A percentile compares a stretch with the other conserved stretches of the same genome.
Evolutionary conservation across 2,888 invertebrate species (phyloP).

Genomic region (Drosophila subquinaria): DNA sequence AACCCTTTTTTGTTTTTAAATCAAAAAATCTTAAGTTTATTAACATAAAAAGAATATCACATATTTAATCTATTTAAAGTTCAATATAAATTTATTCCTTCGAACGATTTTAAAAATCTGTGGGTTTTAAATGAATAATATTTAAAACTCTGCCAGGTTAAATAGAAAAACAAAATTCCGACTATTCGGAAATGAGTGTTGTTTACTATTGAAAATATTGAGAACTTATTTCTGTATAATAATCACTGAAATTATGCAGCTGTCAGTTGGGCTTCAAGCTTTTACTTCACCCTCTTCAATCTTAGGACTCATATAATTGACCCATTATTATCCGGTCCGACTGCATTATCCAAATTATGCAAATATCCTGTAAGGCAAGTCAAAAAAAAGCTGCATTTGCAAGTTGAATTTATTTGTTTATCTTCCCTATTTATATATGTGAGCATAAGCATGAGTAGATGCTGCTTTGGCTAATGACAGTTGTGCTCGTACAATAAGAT

Average conservation of each 20-base stretch:
- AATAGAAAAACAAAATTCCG: neutral
- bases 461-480: constrained; percentile 15
- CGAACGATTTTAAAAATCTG: neutral
- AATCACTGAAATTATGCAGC: neutral
- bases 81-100: neutral
- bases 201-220: too few relatives aligned
- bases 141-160: neutral
- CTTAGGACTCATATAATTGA: constrained; percentile 41
- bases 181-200: too few relatives aligned
- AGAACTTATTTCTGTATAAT: neutral
- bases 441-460: constrained; percentile 7
- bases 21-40: too few relatives aligned
- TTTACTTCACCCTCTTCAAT: constrained; percentile 18
- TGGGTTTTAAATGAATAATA: neutral
- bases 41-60: too few relatives aligned
- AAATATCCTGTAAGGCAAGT: constrained; percentile 43
- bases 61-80: too few relatives aligned
- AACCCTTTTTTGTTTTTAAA: too few relatives aligned
- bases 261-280: neutral
- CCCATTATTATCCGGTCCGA: constrained; percentile 40
- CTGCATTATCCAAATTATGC: constrained; percentile 47
- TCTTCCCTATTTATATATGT: constrained; percentile 3
- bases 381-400: constrained; percentile 8
- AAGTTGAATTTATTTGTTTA: constrained; percentile 14
- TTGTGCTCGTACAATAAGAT: constrained; percentile 12